Percentiles rank a stretch among this genome's conserved stretches.
Conservation (phyloP, 2,113 vertebrate species). For the Tragelaphus buxtoni region DNA sequence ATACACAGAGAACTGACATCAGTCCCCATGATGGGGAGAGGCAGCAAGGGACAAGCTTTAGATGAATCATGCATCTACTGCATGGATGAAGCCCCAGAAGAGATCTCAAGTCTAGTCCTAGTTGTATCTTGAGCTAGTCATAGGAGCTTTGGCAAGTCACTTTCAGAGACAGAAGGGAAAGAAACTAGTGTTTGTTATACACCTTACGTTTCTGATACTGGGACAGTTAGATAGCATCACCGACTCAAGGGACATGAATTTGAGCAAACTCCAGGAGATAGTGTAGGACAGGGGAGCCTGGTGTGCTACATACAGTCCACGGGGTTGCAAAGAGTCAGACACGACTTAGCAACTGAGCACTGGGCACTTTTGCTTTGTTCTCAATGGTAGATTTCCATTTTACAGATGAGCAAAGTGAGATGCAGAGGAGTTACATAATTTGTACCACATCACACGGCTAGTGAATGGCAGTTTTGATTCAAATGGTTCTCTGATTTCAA, state of each 20-base stretch:
- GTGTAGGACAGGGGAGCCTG: neutral
- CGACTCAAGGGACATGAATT: neutral
- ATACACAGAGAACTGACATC: neutral
- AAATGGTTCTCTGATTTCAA: neutral
- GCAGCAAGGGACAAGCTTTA: neutral
- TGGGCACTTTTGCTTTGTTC: neutral
- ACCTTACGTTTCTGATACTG: neutral
- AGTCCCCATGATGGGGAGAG: neutral
- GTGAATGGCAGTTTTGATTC: neutral
- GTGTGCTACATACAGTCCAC: neutral
- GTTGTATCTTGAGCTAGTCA: neutral
- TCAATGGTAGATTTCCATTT: neutral
- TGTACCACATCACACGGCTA: neutral
- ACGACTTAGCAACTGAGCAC: neutral
- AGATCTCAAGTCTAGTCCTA: neutral
- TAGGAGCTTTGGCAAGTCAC: neutral
- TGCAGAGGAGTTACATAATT: neutral
- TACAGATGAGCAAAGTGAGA: neutral
- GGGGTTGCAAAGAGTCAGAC: neutral
- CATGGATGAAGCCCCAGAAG: neutral
- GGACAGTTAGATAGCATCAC: neutral
- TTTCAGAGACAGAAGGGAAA: neutral
- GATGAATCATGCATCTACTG: neutral
- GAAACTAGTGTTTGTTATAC: neutral
- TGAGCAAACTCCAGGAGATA: neutral